Evolutionary conservation across 2,888 invertebrate genomes (phyloP), one percentile per base, ranked within the genome.

Genomic region (Apotomis capreana): DNA sequence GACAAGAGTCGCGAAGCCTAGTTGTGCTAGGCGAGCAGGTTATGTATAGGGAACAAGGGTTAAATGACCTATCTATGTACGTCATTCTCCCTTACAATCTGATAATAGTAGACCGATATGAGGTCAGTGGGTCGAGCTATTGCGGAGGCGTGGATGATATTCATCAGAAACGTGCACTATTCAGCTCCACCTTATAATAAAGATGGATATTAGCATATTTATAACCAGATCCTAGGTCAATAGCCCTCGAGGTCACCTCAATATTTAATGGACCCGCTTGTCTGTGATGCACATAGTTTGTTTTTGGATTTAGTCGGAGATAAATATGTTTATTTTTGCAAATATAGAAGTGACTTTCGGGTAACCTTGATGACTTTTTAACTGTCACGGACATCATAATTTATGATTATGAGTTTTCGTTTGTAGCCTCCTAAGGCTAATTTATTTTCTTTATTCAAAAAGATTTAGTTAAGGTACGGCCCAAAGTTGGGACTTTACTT

Each of bases 161-260:
- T 84, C 81, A 83, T 80, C 78, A 78, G 74, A 80, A 76, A 80
- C 55, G 62, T 75, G 76, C 76, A 75, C 76, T 78, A 78, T 80
- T 83, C 80, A 79, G 77, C 74, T 77, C 79, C 71, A 76, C 61
- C 78, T 77, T 77, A 74, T 77, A 79, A 79, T 78, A 77, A 79
- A 75, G 68, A 75, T 73, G 74, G 79, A 67, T 83, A 74, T 84
- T 82, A 81, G 75, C 81, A 83, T 84, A 81, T 81, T 79, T 80
- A 68, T 70, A 74, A 72, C 77, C 76, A 75, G 69, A 75, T 74
- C 70, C 64, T 74, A 76, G 76, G 76, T 78, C 74, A 76, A 74
- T 75, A 76, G 64, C 75, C 70, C 60, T 68, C 73, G 77, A 77
- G 74, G 75, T 68, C 75, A 72, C 58, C 68, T 58, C 68, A 10